Evolutionary conservation across 2,888 invertebrate genomes (phyloP), one percentile per base, ranked within the genome.

Genomic region (Temnothorax rugatulus): DNA sequence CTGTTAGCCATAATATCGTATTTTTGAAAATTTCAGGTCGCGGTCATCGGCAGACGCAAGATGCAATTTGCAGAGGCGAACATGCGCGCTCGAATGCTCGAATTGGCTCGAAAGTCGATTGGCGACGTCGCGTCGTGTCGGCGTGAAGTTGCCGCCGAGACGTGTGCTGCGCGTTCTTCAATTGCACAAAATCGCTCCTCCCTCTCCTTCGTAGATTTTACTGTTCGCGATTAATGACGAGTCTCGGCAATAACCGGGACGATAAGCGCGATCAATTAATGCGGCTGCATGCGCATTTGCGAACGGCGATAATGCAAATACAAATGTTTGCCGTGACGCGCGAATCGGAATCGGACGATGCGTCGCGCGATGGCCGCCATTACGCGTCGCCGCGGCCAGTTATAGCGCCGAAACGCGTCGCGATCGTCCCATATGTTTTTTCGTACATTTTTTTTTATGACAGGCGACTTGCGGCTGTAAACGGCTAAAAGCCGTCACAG

Each of bases 291-390:
- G 52, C n/a, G 21, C 21, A 38, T 38, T 21, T 21, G 34, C 44
- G 44, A 59, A 38, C 38, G 38, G 15, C 7, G 21, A 25, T 47
- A 38, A 75, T 50, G 47, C 9, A 21, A 29, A 74, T 47, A 13
- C 15, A 61, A 75, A 63, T 63, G 34, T 75, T 75, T 61, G 21
- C 34, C 34, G 47, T 41, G 38, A 75, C 18, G 34, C 21, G 34
- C 44, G 74, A 61, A 75, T 61, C 47, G 44, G 15, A 75, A 61
- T 50, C 75, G 63, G 38, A 75, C 63, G 63, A 34, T 29, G 9
- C 29, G 9, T 15, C 13, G 52, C n/a, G 21, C 52, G 50, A 52
- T n/a, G 15, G 38, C 52, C 71, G 41, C 44, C 54, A 73, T 73
- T 44, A 38, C 9, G 41, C 57, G 57, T 41, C 41, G 41, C 29